phyloP scores from a whole-genome alignment of 2,888 invertebrate genomes.

The Drosophila villosipedis region DNA sequence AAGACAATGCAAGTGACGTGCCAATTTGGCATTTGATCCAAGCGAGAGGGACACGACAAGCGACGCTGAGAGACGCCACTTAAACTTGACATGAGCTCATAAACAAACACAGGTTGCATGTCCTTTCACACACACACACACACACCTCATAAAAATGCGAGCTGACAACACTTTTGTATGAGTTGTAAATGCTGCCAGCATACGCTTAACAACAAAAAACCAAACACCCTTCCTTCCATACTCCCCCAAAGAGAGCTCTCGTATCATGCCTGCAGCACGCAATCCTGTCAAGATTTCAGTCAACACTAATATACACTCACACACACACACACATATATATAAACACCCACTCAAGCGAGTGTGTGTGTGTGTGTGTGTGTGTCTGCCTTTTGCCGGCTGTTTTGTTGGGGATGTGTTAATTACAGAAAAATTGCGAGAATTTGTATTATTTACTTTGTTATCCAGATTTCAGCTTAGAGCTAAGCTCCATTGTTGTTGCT shows the following conservation, averaged over 20 bases:
- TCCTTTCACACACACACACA: conserved; percentile 37
- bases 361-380: conserved; percentile 21
- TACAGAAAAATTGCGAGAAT: conserved; percentile 81
- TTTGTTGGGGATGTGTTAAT: conserved; percentile 72
- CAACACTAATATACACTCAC: conserved; percentile 41
- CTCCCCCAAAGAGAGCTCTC: conserved; percentile 28
- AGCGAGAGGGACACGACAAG: conserved; percentile 8
- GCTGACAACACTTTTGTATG: conserved; percentile 77
- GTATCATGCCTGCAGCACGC: conserved; percentile 73
- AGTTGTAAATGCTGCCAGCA: conserved; percentile 62
- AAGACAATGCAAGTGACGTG: conserved; percentile 60
- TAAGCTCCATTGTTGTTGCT: conserved; percentile 43
- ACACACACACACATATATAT: background rate
- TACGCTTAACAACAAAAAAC: conserved; percentile 18
- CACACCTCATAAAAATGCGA: conserved; percentile 73
- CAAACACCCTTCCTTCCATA: background rate
- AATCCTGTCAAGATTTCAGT: conserved; percentile 70
- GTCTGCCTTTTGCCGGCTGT: conserved; percentile 52
- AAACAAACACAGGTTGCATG: conserved; percentile 67
- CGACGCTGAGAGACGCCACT: conserved; percentile 57
- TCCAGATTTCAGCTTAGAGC: conserved; percentile 66
- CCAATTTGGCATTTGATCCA: conserved; percentile 50
- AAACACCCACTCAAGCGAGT: conserved; percentile 6
- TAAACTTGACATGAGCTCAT: conserved; percentile 65
- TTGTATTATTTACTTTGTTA: conserved; percentile 80